Conservation (phyloP, 2,888 invertebrate species). For the Acronicta leporina region DNA sequence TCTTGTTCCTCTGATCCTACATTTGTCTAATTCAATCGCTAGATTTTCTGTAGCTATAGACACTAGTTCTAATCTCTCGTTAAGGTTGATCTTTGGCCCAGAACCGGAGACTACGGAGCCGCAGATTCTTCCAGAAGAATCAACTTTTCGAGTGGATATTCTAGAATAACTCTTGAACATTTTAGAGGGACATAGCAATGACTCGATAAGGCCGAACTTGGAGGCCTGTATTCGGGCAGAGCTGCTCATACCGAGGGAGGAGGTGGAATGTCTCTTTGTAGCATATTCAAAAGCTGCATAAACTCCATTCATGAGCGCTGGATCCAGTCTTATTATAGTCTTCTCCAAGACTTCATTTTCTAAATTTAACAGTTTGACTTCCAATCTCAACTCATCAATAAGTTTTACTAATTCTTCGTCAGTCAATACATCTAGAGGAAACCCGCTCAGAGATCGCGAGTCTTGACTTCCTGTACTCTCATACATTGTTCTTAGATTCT, state of each 20-base stretch:
- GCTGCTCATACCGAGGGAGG: not conserved
- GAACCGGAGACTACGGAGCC: conserved; percentile 71
- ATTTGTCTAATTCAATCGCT: conserved; percentile 64
- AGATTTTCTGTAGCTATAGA: conserved; percentile 82
- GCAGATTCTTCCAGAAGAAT: conserved; percentile 65
- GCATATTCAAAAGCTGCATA: conserved; percentile 60
- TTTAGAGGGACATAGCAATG: not conserved
- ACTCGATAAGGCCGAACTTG: not conserved
- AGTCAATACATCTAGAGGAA: conserved; percentile 36
- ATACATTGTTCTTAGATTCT: not conserved
- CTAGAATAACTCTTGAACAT: not conserved
- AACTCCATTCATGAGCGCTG: conserved; percentile 78
- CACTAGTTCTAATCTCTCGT: conserved; percentile 85
- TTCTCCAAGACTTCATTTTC: conserved; percentile 88
- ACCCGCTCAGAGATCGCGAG: not conserved
- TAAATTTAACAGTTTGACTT: conserved; percentile 71
- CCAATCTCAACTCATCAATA: conserved; percentile 71
- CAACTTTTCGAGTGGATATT: not conserved
- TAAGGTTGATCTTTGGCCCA: conserved; percentile 82
- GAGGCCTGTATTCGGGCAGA: not conserved
- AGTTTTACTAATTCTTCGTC: conserved; percentile 73
- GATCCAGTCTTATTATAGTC: conserved; percentile 80
- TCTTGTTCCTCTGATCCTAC: conserved; percentile 68
- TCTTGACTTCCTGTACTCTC: not conserved
- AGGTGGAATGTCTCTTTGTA: not conserved